Evolutionary conservation across 1,140 invertebrate genomes (phyloP).

Genomic region (Pachypeltis micranthus): DNA sequence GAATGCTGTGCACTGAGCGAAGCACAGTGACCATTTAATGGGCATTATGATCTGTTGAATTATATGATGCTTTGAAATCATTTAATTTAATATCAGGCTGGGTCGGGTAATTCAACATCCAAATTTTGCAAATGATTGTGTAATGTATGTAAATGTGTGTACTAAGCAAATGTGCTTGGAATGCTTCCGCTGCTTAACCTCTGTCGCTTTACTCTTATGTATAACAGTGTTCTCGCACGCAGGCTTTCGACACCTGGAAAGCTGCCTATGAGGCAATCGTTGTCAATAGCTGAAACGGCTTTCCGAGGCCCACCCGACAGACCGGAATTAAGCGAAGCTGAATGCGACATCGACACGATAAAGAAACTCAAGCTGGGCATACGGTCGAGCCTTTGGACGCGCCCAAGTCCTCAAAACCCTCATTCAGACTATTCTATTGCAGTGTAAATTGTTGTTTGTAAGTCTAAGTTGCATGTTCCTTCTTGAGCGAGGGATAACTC

Average conservation of each 20-base stretch:
- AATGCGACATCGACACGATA: slow-evolving; percentile 62
- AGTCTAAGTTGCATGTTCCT: not conserved
- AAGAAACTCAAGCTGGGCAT: slow-evolving; percentile 60
- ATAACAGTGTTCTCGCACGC: slow-evolving; percentile 13
- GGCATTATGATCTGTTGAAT: no score
- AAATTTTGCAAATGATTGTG: no score
- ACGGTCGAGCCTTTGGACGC: slow-evolving; percentile 57
- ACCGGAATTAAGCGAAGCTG: slow-evolving; percentile 51
- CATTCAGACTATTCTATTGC: slow-evolving; percentile 53
- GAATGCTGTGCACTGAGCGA: no score
- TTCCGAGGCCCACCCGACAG: slow-evolving; percentile 37
- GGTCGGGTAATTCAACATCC: no score
- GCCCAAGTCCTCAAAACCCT: slow-evolving; percentile 35
- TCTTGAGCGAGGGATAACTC: not conserved
- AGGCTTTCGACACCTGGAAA: slow-evolving; percentile 50
- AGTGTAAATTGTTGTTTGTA: slow-evolving; percentile 36
- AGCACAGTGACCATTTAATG: no score
- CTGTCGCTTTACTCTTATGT: no score
- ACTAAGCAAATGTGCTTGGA: no score
- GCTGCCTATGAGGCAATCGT: slow-evolving; percentile 45
- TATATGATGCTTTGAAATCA: no score
- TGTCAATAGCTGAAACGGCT: slow-evolving; percentile 47
- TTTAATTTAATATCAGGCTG: no score
- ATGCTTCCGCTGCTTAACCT: not conserved
- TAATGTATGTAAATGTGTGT: no score